Base-by-base conservation (phyloP, 1,140 invertebrate genomes). In the Coelopa frigida region DNA sequence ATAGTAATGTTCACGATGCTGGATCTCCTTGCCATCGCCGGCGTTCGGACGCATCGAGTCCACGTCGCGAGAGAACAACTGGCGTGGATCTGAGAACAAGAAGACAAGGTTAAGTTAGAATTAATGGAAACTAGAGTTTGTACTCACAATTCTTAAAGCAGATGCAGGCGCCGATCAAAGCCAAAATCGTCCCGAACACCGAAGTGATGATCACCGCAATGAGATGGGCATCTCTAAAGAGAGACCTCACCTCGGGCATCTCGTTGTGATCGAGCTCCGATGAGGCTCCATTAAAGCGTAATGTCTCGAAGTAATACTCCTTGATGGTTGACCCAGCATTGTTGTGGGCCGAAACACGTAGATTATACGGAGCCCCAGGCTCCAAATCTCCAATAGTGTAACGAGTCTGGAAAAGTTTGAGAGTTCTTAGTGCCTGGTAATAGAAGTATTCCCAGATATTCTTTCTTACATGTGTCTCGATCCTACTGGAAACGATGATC, bases 241-340 rank as follows among this genome's bases (percentile, higher is more conserved):
- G 54, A 20, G 72, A 68, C 47, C 70, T 59, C 29, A 59, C 57
- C 48, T 66, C 59, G 35, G 67, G 66, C 32, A 63, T 46, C 31
- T 66, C 67, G 32, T 65, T 51, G 32, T 66, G 61, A 49, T 69
- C 66, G 51, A 70, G 46, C 15, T 49, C 51, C 2, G 49, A 32
- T 59, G 57, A 60, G 73, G 76, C 76, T 48, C 80, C 80, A 45
- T 57, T 66, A 47, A 70, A 59, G 47, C 71, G 73, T 29, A 80
- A 70, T 10, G 83, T 86, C 26, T 73, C 75, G 65, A 85, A 83
- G 50, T 74, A 70, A 55, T 82, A 82, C 50, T 81, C 76, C 43
- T 74, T 75, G 31, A 79, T 75, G 15, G 79, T 82, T 22, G 78
- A 78, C 3, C 84, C 84, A 7, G 83, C 83, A 58, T 82, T 80